Percentiles rank a stretch among this genome's conserved stretches.
phyloP scores from a whole-genome alignment of 1,140 invertebrate species.

The Neodiprion lecontei region DNA sequence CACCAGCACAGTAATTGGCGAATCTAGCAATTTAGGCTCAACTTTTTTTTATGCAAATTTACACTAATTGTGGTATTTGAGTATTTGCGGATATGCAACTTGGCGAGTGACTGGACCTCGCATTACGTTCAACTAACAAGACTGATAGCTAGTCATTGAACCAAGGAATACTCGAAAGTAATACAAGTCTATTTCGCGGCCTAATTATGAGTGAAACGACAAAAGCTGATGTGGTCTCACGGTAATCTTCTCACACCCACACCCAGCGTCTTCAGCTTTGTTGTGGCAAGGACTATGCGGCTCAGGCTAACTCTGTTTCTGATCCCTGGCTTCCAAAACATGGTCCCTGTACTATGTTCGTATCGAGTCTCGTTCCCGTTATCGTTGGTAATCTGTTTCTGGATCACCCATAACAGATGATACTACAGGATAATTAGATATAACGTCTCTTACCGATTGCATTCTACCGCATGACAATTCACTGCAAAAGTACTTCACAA shows the following conservation, averaged over 20 bases:
- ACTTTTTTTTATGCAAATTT: not conserved
- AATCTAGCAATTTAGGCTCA: no score
- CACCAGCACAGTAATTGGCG: no score
- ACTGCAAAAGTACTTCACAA: not conserved
- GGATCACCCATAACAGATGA: constrained; percentile 25
- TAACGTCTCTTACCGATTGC: not conserved
- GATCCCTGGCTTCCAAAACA: constrained; percentile 35
- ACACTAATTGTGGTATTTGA: not conserved
- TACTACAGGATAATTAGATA: constrained; percentile 12
- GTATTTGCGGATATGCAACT: not conserved
- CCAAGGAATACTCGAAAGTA: no score
- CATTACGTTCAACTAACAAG: not conserved
- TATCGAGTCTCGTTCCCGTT: constrained; percentile 4
- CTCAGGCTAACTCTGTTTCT: constrained; percentile 43
- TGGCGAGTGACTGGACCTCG: not conserved
- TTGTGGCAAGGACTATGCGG: constrained; percentile 46
- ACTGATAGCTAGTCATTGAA: no score
- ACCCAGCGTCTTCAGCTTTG: constrained; percentile 45
- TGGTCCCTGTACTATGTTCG: constrained; percentile 34
- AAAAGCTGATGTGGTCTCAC: not conserved
- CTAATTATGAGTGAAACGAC: not conserved
- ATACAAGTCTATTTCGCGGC: not conserved
- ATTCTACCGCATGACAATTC: not conserved
- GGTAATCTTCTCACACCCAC: constrained; percentile 22
- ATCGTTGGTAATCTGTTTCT: constrained; percentile 33